phyloP scores from a whole-genome alignment of 1,140 invertebrate genomes.

The Andricus grossulariae region DNA sequence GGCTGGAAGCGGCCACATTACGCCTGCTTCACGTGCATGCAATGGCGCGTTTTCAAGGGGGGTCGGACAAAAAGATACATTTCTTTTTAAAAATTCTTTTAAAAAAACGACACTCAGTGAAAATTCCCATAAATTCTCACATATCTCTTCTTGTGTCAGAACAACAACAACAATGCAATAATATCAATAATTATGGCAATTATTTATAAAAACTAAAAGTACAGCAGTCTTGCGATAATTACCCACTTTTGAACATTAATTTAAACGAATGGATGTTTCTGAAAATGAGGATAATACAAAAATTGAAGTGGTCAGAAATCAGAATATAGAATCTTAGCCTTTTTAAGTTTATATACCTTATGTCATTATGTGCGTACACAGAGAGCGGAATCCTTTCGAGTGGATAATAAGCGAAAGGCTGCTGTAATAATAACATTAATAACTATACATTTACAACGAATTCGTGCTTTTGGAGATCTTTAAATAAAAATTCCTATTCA shows the following conservation, averaged over 20 bases:
- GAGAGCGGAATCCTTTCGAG: slow-evolving; percentile 6
- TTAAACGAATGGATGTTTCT: background rate
- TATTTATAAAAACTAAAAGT: slow-evolving; percentile 11
- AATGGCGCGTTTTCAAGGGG: too few species aligned
- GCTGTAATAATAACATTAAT: slow-evolving; percentile 47
- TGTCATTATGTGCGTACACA: background rate
- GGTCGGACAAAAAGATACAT: too few species aligned
- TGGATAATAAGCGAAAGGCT: slow-evolving; percentile 15
- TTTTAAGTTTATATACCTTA: background rate
- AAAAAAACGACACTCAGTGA: background rate
- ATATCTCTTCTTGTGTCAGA: background rate
- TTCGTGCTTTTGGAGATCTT: slow-evolving; percentile 48
- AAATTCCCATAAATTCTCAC: background rate
- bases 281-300: too few species aligned
- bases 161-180: slow-evolving; percentile 35
- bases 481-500: slow-evolving; percentile 33
- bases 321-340: too few species aligned
- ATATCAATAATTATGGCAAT: slow-evolving; percentile 32
- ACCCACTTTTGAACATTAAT: background rate
- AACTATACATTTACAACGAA: slow-evolving; percentile 49
- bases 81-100: slow-evolving; percentile 9
- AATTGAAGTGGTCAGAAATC: too few species aligned
- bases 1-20: too few species aligned
- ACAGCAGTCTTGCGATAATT: slow-evolving; percentile 14
- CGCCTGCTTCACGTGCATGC: too few species aligned